Evolutionary conservation across 2,888 invertebrate genomes (phyloP).

Genomic region (Morpho helenor): DNA sequence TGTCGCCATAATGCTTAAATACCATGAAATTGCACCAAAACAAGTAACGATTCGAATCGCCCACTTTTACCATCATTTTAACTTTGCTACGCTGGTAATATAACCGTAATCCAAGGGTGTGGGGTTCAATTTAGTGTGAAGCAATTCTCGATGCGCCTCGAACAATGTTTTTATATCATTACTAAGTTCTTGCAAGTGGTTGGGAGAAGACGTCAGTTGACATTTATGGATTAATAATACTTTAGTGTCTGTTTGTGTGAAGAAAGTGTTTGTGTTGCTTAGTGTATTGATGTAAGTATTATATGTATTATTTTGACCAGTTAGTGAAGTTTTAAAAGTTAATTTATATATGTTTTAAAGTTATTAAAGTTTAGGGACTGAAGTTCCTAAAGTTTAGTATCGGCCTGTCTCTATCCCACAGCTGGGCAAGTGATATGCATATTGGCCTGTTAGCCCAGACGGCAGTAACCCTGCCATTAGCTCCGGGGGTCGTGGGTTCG

Average conservation of each 20-base stretch:
- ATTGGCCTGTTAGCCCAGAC: too few relatives aligned
- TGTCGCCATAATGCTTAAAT: constrained; percentile 11
- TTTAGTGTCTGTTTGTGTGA: background rate
- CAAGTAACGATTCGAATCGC: constrained; percentile 10
- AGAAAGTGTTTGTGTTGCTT: background rate
- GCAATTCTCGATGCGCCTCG: constrained; percentile 1
- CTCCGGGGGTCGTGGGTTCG: too few relatives aligned
- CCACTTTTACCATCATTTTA: constrained; percentile 13
- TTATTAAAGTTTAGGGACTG: too few relatives aligned
- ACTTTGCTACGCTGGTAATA: background rate
- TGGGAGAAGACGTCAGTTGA: constrained; percentile 9
- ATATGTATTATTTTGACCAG: too few relatives aligned
- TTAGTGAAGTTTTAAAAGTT: too few relatives aligned
- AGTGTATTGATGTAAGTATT: too few relatives aligned
- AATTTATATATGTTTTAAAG: too few relatives aligned
- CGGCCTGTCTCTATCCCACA: too few relatives aligned
- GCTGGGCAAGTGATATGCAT: too few relatives aligned
- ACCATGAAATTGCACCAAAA: constrained; percentile 22
- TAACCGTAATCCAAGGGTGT: constrained; percentile 3
- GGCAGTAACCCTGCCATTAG: too few relatives aligned
- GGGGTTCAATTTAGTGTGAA: constrained; percentile 6
- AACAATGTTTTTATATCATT: background rate
- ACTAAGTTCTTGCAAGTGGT: constrained; percentile 8
- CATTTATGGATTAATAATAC: background rate
- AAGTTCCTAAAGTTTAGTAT: too few relatives aligned